Base-by-base conservation (phyloP, 2,113 vertebrate species). In the Rhipidura dahli region DNA sequence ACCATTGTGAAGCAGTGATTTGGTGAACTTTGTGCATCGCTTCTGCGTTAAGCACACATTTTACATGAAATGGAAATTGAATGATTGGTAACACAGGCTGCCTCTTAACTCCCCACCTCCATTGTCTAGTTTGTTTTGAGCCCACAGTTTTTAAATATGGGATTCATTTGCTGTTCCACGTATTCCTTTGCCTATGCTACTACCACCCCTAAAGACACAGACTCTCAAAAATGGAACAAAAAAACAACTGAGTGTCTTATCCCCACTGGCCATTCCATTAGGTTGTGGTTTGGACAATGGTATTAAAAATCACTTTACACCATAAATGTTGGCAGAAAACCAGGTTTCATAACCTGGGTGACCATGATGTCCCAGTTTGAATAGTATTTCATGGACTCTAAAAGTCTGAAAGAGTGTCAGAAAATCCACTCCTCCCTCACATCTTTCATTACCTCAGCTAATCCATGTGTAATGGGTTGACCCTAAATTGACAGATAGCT, bases 11-110 rank as follows among this genome's bases (percentile, higher is more conserved):
- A 3, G 10, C 0, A 0, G 44, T 45, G 27, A 71, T 85, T 70
- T 73, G 50, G 33, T 77, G 66, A 93, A 87, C n/a, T 88, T 57
- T 47, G 33, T 73, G 51, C 22, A 40, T 23, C 0, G 2, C 2
- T 54, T 84, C 51, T 77, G 33, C 0, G 2, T 45, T 59, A 59
- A 28, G 22, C 30, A 44, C 0, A 0, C 61, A 27, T 50, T 77
- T 59, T 12, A 47, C 0, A 2, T 27, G 4, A 51, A 78, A 87
- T 31, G 21, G 28, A 94, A 89, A 54, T 37, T 7, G 40, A 82
- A 73, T 53, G 16, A 61, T 4, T 59, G 40, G 33, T 63, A 76
- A 37, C 24, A 61, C 20, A 85, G 75, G 27, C 3, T 2, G 1
- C 28, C 7, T 56, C 20, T 66, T 59, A 90, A 6, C 33, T 86